A percentile compares a stretch with the other conserved stretches of the same genome.
These are phyloP conservation scores for Cerastis leucographa DNA, from an alignment of 2,888 invertebrate species.

Conservation along the genomic window DNA sequence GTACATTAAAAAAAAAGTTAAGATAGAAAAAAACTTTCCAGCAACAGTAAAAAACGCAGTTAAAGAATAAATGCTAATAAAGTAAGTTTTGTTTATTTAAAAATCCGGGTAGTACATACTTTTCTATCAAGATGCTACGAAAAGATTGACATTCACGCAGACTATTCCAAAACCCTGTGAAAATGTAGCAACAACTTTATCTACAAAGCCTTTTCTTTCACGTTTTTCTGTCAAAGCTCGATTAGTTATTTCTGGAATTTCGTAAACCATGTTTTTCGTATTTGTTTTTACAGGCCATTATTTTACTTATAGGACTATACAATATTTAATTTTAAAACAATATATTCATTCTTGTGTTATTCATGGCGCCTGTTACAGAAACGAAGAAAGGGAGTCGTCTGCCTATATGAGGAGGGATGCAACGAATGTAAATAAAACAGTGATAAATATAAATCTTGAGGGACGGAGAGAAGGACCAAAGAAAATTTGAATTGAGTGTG, in stretches of 20 bases:
- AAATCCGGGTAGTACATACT: neutral
- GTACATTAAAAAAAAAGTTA: neutral
- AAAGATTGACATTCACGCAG: neutral
- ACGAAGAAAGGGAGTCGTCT: neutral
- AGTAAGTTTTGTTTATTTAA: no score
- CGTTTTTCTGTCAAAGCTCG: neutral
- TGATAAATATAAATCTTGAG: neutral
- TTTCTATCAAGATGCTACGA: neutral
- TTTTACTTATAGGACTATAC: neutral
- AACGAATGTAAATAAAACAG: neutral
- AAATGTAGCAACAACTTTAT: neutral
- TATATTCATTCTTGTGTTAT: neutral
- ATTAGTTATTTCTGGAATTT: neutral
- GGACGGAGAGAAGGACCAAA: neutral
- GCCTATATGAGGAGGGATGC: neutral
- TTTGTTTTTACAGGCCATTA: neutral
- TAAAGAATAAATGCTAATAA: no score
- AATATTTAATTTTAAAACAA: no score
- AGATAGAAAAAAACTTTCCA: neutral
- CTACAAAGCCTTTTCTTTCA: neutral
- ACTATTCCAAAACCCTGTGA: neutral
- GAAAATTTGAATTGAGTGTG: neutral
- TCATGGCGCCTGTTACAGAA: neutral
- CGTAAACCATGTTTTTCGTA: neutral
- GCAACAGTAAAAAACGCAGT: neutral